Percentiles rank a stretch among this genome's conserved stretches.
phyloP scores from a whole-genome alignment of 2,888 invertebrate species.

The Drosophila diplacantha region DNA sequence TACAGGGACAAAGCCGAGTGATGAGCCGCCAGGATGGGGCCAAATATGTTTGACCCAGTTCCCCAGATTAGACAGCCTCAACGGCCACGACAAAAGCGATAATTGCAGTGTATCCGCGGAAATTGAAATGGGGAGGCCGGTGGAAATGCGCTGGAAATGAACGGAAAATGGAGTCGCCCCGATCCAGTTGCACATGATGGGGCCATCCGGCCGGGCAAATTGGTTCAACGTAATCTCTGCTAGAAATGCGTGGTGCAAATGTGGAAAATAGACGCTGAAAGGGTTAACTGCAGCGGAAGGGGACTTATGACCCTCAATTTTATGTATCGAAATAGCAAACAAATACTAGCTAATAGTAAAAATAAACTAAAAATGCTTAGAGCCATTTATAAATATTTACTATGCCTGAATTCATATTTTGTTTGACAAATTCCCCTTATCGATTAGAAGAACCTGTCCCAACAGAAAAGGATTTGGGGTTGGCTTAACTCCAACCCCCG shows the following conservation, averaged over 20 bases:
- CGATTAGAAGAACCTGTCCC: constrained; percentile 3
- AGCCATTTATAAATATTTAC: not conserved
- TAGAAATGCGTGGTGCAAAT: constrained; percentile 12
- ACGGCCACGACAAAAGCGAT: constrained; percentile 33
- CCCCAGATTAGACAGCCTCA: constrained; percentile 31
- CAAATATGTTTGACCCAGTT: constrained; percentile 64
- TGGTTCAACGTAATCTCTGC: constrained; percentile 33
- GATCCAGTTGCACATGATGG: constrained; percentile 35
- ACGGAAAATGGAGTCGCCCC: constrained; percentile 20
- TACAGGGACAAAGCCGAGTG: constrained; percentile 41
- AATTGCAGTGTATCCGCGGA: constrained; percentile 67
- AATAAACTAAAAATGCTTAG: not conserved
- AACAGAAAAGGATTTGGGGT: constrained; percentile 3
- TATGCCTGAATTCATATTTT: not conserved
- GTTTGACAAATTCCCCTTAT: not conserved
- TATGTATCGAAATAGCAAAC: not conserved
- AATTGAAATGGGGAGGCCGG: constrained; percentile 53
- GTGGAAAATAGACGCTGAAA: constrained; percentile 4
- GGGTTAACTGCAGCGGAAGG: not conserved
- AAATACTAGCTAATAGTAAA: not conserved
- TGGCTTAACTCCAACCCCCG: not conserved
- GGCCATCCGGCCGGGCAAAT: constrained; percentile 29
- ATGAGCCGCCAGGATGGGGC: constrained; percentile 49
- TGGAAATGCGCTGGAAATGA: constrained; percentile 20
- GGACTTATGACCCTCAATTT: not conserved